Conservation (phyloP, 2,888 invertebrate species). For the Oxycera nigricornis region DNA sequence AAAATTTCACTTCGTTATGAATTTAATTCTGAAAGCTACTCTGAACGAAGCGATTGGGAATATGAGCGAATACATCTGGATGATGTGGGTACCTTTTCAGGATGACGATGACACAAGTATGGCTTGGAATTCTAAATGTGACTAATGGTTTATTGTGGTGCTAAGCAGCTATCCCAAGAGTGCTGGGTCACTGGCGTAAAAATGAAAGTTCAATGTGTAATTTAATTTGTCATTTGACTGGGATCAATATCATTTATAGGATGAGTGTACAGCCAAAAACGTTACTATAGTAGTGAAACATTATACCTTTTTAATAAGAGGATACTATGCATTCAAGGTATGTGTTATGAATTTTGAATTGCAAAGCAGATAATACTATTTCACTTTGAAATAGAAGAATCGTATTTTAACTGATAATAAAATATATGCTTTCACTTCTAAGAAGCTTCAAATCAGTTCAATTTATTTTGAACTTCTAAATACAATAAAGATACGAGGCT, state of each 20-base stretch:
- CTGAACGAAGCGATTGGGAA: slow-evolving; percentile 29
- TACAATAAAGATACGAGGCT: no score
- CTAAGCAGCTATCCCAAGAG: neutral
- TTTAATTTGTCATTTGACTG: slow-evolving; percentile 24
- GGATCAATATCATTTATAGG: neutral
- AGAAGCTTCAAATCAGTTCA: no score
- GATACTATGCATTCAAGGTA: no score
- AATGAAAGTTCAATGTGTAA: neutral
- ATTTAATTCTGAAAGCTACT: slow-evolving; percentile 26
- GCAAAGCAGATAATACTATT: no score
- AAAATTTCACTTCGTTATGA: slow-evolving; percentile 37
- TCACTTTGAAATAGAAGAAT: no score
- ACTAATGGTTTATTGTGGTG: slow-evolving; percentile 26
- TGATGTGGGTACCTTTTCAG: slow-evolving; percentile 9
- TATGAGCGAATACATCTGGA: slow-evolving; percentile 10
- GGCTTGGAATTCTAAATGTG: slow-evolving; percentile 30
- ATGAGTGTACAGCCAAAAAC: no score
- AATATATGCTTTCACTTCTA: no score
- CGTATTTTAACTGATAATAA: no score
- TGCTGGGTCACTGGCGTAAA: neutral
- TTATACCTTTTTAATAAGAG: no score
- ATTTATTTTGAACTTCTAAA: no score
- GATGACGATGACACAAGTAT: slow-evolving; percentile 13
- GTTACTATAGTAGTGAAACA: no score
- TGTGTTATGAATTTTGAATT: no score